Percentiles rank a stretch among this genome's conserved stretches.
Evolutionary conservation across 1,140 invertebrate species (phyloP).

Genomic region (Cheumatopsyche charites): DNA sequence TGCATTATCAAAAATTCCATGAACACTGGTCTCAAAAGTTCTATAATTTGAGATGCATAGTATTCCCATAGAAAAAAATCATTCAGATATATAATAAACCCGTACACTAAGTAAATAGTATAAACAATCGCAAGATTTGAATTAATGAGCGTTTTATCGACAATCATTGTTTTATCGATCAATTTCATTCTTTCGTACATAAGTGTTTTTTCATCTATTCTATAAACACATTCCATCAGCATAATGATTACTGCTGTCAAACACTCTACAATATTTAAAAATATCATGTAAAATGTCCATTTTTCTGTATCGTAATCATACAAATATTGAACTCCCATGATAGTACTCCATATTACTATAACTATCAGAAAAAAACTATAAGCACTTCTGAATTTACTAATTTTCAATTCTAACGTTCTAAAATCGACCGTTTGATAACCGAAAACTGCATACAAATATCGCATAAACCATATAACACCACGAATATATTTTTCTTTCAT

Average conservation of each 20-base stretch:
- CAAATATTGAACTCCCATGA: neutral
- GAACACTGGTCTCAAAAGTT: neutral
- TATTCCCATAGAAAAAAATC: constrained; percentile 12
- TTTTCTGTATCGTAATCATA: neutral
- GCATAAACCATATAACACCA: neutral
- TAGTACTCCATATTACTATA: neutral
- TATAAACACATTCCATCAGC: neutral
- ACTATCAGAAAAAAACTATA: no score
- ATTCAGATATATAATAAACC: neutral
- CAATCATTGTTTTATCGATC: neutral
- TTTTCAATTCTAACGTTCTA: neutral
- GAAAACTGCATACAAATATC: neutral
- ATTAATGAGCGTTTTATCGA: neutral
- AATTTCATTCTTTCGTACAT: neutral
- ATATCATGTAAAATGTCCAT: neutral
- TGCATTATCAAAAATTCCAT: neutral
- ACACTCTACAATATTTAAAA: neutral
- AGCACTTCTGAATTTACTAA: no score
- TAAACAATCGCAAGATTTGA: neutral
- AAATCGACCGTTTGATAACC: neutral
- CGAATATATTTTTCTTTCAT: no score
- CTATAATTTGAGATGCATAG: neutral
- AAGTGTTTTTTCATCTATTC: neutral
- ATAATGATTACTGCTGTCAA: neutral
- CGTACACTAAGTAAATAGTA: neutral